A percentile compares a stretch with the other conserved stretches of the same genome.
Evolutionary conservation across 2,113 vertebrate species (phyloP).

Genomic region (Pipa parva): DNA sequence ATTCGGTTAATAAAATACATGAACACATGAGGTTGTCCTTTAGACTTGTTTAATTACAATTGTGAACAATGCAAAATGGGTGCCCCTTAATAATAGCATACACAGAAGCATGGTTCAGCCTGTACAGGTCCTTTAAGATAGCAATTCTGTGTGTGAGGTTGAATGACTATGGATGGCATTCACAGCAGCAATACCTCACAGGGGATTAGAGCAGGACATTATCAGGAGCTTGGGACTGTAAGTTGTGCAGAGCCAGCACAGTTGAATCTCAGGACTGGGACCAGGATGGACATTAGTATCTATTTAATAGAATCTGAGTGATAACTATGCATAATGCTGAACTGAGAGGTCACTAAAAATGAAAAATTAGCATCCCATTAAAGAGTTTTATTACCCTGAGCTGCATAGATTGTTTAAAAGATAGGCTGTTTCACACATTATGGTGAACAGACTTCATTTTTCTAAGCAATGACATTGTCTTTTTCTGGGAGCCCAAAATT

Average conservation of each 20-base stretch:
- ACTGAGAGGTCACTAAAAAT: conserved; percentile 71
- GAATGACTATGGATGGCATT: conserved; percentile 63
- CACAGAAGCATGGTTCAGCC: not conserved
- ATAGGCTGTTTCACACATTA: conserved; percentile 34
- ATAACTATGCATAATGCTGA: conserved; percentile 69
- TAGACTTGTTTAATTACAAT: too few relatives aligned
- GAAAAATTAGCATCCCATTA: conserved; percentile 61
- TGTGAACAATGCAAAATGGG: too few relatives aligned
- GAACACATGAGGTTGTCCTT: too few relatives aligned
- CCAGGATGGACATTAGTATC: conserved; percentile 71
- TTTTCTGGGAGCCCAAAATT: too few relatives aligned
- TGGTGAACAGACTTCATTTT: not conserved
- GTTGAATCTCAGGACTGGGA: conserved; percentile 72
- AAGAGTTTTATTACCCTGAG: conserved; percentile 67
- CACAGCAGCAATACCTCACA: conserved; percentile 69
- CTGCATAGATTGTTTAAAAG: conserved; percentile 58
- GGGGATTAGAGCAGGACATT: conserved; percentile 66
- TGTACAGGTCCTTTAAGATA: conserved; percentile 59
- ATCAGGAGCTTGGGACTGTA: conserved; percentile 62
- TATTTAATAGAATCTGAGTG: conserved; percentile 71
- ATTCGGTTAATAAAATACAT: too few relatives aligned
- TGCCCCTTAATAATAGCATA: not conserved
- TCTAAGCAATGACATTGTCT: too few relatives aligned
- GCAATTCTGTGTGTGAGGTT: conserved; percentile 65
- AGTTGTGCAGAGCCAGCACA: conserved; percentile 59